phyloP scores from a whole-genome alignment of 1,140 invertebrate species.

The Melitaea cinxia region DNA sequence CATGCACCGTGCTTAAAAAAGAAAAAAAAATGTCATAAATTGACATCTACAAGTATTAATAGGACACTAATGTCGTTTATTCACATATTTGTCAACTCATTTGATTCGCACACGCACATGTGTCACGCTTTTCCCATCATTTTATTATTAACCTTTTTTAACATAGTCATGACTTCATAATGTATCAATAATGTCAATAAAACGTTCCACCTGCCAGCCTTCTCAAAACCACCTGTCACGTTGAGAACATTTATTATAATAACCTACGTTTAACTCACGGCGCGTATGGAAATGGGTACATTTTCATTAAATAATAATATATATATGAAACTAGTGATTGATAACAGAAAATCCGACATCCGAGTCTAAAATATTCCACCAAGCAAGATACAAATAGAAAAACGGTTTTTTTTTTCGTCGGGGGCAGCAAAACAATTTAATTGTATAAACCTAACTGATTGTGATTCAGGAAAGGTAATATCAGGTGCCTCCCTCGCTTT shows the following conservation, averaged over 20 bases:
- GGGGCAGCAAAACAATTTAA: slow-evolving; percentile 46
- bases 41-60: background rate
- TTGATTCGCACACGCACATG: slow-evolving; percentile 14
- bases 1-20: no score
- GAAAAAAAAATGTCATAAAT: background rate
- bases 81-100: slow-evolving; percentile 24
- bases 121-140: slow-evolving; percentile 32
- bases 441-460: slow-evolving; percentile 64
- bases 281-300: slow-evolving; percentile 21
- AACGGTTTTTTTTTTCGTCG: slow-evolving; percentile 18
- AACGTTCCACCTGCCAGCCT: slow-evolving; percentile 40
- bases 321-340: background rate
- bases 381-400: slow-evolving; percentile 7
- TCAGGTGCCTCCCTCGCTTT: slow-evolving; percentile 64
- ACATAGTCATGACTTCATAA: slow-evolving; percentile 51
- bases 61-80: slow-evolving; percentile 3
- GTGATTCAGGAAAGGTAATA: slow-evolving; percentile 69
- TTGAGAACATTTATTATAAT: slow-evolving; percentile 64
- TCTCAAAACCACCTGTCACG: slow-evolving; percentile 59
- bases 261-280: slow-evolving; percentile 48
- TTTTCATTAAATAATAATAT: slow-evolving; percentile 11
- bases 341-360: slow-evolving; percentile 16
- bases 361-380: slow-evolving; percentile 8
- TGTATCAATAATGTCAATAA: slow-evolving; percentile 56
- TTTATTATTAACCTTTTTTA: slow-evolving; percentile 37